Base-by-base conservation (phyloP, 2,888 invertebrate genomes). In the Matsumyia berberina region DNA sequence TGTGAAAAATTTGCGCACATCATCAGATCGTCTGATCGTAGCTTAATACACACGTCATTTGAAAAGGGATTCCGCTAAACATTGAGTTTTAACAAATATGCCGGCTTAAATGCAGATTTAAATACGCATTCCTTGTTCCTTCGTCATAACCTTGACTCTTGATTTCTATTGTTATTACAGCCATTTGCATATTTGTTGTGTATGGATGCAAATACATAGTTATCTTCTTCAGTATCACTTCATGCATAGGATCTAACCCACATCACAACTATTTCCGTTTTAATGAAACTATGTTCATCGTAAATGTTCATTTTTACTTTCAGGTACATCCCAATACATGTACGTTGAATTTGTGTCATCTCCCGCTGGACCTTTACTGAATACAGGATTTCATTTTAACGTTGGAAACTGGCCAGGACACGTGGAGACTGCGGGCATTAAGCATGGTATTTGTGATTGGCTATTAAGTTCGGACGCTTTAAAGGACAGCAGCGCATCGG, bases 321-420 rank as follows among this genome's bases (percentile, higher is more conserved):
- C 79, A 92, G 92, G 97, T 9, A 97, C 97, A 53, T 97, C 97
- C 17, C 96, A 96, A 88, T 96, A 97, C 89, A 93, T 97, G 87
- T 97, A 96, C 89, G 97, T 97, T 67, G 97, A 97, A 90, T 97
- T 97, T 89, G 96, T 97, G 86, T 96, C 96, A 44, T 97, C 97
- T 2, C 96, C 96, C 39, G 97, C 97, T 87, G 97, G 97, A 46
- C 97, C 97, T 0, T 93, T 98, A 17, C 93, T 97, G 60, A 97
- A 97, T 91, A 97, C 97, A 0, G 98, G 97, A 5, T 98, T 98
- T 91, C 97, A 97, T 92, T 97, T 98, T 93, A 97, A 97, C 92
- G 97, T 97, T 62, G 97, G 97, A 87, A 97, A 97, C 92, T 97
- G 97, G 97, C 97, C 97, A 0, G 97, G 97, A 0, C 97, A 97